Percentiles rank a stretch among this genome's conserved stretches.
These are phyloP conservation scores for Acipenser ruthenus DNA, from an alignment of 2,797 vertebrate species.

Conservation along the genomic window DNA sequence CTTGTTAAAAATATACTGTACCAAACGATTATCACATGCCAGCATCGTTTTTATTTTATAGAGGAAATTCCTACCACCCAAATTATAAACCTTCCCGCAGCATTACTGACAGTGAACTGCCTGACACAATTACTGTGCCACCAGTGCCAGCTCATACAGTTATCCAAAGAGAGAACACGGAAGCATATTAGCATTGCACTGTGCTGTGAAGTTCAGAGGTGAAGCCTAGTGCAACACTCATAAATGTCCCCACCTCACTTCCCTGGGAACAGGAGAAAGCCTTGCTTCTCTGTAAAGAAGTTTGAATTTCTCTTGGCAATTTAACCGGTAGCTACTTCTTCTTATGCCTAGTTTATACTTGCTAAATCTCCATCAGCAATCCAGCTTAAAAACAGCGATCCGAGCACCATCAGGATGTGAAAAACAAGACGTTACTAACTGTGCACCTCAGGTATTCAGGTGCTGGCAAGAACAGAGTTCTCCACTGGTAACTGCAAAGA, in stretches of 20 bases:
- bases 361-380: conserved; percentile 8
- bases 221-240: too few species aligned
- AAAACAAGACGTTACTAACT: too few species aligned
- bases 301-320: conserved; percentile 2
- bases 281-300: conserved; percentile 1
- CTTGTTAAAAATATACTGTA: too few species aligned
- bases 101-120: neutral
- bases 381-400: neutral
- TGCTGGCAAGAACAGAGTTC: too few species aligned
- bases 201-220: too few species aligned
- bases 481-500: too few species aligned
- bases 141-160: too few species aligned
- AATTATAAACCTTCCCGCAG: neutral
- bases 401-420: neutral
- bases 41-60: neutral
- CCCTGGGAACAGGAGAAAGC: neutral
- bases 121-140: neutral
- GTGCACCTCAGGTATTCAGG: too few species aligned
- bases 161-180: too few species aligned
- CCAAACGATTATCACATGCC: too few species aligned
- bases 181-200: too few species aligned
- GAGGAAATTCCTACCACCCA: conserved; percentile 10
- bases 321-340: conserved; percentile 14
- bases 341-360: neutral
- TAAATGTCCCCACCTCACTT: too few species aligned